Percentiles rank a stretch among this genome's conserved stretches.
Evolutionary conservation across 23 tunicate genomes (phyloP).

Genomic region (Botrylloides violaceus): DNA sequence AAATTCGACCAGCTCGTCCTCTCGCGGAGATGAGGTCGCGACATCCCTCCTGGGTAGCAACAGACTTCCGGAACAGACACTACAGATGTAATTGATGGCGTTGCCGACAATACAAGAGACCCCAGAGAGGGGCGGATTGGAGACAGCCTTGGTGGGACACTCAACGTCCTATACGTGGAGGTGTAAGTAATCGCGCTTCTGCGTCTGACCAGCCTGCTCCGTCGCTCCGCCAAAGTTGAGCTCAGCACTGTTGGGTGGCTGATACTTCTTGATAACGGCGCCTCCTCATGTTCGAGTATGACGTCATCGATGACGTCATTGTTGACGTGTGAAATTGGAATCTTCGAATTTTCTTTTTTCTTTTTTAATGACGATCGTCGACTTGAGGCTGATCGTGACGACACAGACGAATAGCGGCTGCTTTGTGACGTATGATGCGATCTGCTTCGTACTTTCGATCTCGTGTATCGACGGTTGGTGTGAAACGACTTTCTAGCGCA

Average conservation of each 20-base stretch:
- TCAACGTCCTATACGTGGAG: conserved; percentile 67
- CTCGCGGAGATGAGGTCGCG: neutral
- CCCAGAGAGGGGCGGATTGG: neutral
- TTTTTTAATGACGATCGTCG: neutral
- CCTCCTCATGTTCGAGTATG: conserved; percentile 1
- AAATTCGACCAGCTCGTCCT: conserved; percentile 49
- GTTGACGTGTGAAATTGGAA: neutral
- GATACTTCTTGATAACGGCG: conserved; percentile 1
- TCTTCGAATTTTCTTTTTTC: neutral
- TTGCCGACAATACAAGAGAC: conserved; percentile 6
- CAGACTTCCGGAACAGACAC: conserved; percentile 21
- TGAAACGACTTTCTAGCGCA: neutral
- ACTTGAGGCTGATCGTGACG: neutral
- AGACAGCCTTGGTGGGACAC: neutral
- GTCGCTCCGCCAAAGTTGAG: neutral
- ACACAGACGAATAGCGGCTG: neutral
- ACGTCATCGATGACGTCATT: conserved; percentile 13
- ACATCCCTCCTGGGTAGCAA: conserved; percentile 4
- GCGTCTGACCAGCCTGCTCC: conserved; percentile 60
- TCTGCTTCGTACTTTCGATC: neutral
- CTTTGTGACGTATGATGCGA: neutral
- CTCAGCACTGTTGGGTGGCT: neutral
- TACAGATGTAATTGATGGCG: conserved; percentile 20
- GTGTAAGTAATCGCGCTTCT: conserved; percentile 92
- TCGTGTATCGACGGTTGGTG: neutral